A percentile compares a stretch with the other conserved stretches of the same genome.
These are phyloP conservation scores for Hyaena hyaena DNA, from an alignment of 2,113 vertebrate genomes.

Conservation along the genomic window DNA sequence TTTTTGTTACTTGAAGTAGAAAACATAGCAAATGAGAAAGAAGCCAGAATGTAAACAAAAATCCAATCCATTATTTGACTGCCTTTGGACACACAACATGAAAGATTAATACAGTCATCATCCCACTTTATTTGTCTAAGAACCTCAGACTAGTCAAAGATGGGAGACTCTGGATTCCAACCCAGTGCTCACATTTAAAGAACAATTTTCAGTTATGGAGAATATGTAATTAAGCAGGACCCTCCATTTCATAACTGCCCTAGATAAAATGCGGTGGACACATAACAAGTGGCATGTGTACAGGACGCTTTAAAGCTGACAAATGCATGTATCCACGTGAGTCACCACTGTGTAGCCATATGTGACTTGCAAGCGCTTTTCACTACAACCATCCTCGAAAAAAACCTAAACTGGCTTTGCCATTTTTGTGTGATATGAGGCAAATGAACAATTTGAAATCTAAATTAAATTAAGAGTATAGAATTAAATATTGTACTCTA, in stretches of 20 bases:
- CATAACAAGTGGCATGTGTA: neutral
- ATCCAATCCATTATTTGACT: neutral
- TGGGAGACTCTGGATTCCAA: neutral
- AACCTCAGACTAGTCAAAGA: neutral
- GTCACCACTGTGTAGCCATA: neutral
- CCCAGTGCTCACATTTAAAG: neutral
- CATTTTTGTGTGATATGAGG: conserved; percentile 37
- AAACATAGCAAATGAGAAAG: conserved; percentile 11
- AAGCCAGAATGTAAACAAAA: conserved; percentile 35
- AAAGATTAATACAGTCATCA: neutral
- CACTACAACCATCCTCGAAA: neutral
- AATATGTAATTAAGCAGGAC: neutral
- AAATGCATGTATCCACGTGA: neutral
- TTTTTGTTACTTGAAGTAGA: neutral
- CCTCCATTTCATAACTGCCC: neutral
- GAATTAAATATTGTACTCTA: neutral
- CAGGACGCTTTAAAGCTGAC: neutral
- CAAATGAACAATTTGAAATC: conserved; percentile 23
- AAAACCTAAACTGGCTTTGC: conserved; percentile 22
- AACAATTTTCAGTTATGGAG: neutral
- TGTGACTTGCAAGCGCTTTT: conserved; percentile 41
- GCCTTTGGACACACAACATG: neutral
- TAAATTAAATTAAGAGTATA: neutral
- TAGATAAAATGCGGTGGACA: neutral
- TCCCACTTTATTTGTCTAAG: neutral